Percentiles rank a stretch among this genome's conserved stretches.
phyloP scores from a whole-genome alignment of 2,113 vertebrate species.

The Periophthalmodon schlosseri region DNA sequence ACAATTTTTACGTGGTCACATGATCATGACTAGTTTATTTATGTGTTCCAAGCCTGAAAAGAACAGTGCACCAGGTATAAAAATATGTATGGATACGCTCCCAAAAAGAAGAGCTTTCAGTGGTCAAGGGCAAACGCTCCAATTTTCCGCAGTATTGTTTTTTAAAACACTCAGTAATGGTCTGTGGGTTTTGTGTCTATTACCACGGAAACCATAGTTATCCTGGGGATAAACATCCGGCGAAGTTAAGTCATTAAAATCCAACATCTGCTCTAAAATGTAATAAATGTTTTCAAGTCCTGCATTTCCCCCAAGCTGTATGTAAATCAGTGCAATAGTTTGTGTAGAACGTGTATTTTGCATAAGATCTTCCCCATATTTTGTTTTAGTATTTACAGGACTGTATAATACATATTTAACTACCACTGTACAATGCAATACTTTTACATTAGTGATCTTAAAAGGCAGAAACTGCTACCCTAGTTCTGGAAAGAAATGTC shows the following conservation, averaged over 20 bases:
- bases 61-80: neutral
- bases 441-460: neutral
- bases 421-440: neutral
- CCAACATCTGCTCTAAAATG: neutral
- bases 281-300: neutral
- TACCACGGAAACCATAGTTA: constrained; percentile 6
- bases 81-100: neutral
- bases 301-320: neutral
- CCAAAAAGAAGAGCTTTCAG: neutral
- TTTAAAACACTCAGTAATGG: neutral
- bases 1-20: neutral
- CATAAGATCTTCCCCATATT: neutral
- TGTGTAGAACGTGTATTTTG: neutral
- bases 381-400: neutral
- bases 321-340: neutral
- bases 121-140: neutral
- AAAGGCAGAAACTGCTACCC: neutral
- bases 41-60: neutral
- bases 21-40: neutral
- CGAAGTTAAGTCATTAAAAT: neutral
- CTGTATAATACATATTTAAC: neutral
- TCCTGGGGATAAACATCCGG: neutral
- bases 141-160: neutral
- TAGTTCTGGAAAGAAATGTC: neutral
- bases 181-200: neutral